Evolutionary conservation across 2,797 vertebrate genomes (phyloP).

Genomic region (Iguana delicatissima): DNA sequence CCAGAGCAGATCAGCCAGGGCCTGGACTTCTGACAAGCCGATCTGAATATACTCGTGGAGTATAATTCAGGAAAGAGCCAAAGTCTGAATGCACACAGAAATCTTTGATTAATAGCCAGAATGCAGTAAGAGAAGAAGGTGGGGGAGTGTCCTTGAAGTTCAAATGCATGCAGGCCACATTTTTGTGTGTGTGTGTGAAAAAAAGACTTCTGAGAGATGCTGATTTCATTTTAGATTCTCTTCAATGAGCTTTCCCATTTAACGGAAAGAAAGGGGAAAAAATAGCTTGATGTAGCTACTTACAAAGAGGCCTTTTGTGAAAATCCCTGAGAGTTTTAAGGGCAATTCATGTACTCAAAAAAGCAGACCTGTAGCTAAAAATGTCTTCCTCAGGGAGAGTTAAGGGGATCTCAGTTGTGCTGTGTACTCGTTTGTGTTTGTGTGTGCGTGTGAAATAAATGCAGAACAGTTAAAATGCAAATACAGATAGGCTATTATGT

Average conservation of each 20-base stretch:
- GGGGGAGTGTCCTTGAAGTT: not conserved
- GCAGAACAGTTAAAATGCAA: not conserved
- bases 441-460: not conserved
- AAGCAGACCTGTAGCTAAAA: not conserved
- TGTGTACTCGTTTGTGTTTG: too few relatives aligned
- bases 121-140: not conserved
- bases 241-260: not conserved
- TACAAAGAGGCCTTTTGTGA: not conserved
- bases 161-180: not conserved
- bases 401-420: not conserved
- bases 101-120: not conserved
- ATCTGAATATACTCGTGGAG: too few relatives aligned
- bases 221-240: slow-evolving; percentile 15
- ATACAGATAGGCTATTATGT: not conserved
- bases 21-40: too few relatives aligned
- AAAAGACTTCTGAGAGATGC: not conserved
- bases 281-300: not conserved
- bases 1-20: too few relatives aligned
- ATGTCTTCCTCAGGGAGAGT: not conserved
- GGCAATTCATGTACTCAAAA: not conserved
- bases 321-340: not conserved
- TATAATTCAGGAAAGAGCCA: not conserved
- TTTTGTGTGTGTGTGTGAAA: too few relatives aligned
- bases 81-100: not conserved
- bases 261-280: not conserved